Percentiles rank a stretch among this genome's conserved stretches.
These are phyloP conservation scores for Oryzias melastigma DNA, from an alignment of 2,113 vertebrate genomes.

Conservation along the genomic window DNA sequence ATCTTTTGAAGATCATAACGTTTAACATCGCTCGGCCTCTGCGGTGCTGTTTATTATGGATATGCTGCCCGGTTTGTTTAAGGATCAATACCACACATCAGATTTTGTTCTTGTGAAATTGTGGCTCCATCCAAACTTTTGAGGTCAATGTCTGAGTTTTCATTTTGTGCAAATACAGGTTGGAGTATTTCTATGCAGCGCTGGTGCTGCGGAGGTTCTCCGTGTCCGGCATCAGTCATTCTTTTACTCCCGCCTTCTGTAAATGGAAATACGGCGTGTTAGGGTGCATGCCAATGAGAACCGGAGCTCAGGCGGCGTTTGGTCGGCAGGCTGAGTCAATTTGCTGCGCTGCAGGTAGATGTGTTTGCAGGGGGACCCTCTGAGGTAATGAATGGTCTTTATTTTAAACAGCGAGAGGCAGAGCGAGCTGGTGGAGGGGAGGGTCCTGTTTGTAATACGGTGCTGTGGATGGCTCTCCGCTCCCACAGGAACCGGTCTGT, in stretches of 20 bases:
- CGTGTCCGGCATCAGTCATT: constrained; percentile 34
- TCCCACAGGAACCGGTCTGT: constrained; percentile 60
- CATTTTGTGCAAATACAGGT: background rate
- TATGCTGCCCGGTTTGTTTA: constrained; percentile 20
- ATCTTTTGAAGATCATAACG: constrained; percentile 35
- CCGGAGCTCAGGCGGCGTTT: constrained; percentile 43
- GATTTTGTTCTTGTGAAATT: constrained; percentile 10
- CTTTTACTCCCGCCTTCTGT: constrained; percentile 13
- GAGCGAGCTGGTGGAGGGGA: constrained; percentile 16
- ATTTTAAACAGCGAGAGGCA: constrained; percentile 52
- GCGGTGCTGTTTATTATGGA: constrained; percentile 18
- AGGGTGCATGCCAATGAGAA: constrained; percentile 47
- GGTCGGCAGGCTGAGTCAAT: constrained; percentile 44
- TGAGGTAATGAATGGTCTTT: constrained; percentile 71
- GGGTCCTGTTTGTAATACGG: constrained; percentile 52
- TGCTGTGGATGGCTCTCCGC: constrained; percentile 60
- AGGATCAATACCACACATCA: constrained; percentile 31
- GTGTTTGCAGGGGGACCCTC: constrained; percentile 25
- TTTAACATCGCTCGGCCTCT: constrained; percentile 28
- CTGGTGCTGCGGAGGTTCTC: constrained; percentile 5
- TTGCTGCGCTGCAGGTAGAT: constrained; percentile 54
- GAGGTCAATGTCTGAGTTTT: too few relatives aligned
- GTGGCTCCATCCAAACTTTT: background rate
- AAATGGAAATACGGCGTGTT: constrained; percentile 39
- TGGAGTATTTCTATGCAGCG: background rate